Evolutionary conservation across 1,140 invertebrate genomes (phyloP), one percentile per base, ranked within the genome.

Genomic region (Drosophila watanabei): DNA sequence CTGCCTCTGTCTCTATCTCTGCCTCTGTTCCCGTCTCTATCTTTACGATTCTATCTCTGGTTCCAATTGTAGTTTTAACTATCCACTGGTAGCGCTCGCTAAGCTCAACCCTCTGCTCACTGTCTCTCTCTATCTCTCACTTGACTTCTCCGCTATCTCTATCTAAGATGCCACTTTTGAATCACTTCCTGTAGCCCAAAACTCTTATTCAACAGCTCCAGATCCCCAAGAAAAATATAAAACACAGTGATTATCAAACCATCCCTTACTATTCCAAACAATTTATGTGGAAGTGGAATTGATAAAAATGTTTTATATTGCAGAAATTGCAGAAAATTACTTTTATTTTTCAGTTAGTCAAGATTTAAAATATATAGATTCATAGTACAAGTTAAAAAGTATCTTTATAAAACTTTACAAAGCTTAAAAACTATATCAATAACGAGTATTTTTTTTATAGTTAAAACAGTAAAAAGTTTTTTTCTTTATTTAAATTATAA

Each of bases 61-160:
- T 66, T 78, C 54, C 16, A 51, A 61, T 37, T 60, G 80, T 83
- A 82, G 80, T 68, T 63, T 80, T 59, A 68, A 49, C 80, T 82
- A 77, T 65, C 73, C 62, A 77, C 75, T 71, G 20, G 76, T 79
- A 79, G 76, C 75, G 65, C 79, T 82, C 73, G 56, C 65, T 75
- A 60, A 48, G 48, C 60, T 70, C 52, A 56, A 20, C 33, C 37
- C 33, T 54, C 32, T 35, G 30, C 57, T 48, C 80, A 64, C 81
- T 85, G 48, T 54, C 51, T 54, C 75, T 58, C 35, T 61, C 33
- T 41, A n/a, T 37, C 35, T 56, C 46, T 69, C 46, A 35, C 46
- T 13, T 52, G 45, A 13, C 16, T 65, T 52, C 18, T 24, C n/a
- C 13, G 13, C 60, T 37, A 45, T 45, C 62, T 70, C 18, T 54